Conservation (phyloP, 1,140 invertebrate species). For the Vanessa tameamea region DNA sequence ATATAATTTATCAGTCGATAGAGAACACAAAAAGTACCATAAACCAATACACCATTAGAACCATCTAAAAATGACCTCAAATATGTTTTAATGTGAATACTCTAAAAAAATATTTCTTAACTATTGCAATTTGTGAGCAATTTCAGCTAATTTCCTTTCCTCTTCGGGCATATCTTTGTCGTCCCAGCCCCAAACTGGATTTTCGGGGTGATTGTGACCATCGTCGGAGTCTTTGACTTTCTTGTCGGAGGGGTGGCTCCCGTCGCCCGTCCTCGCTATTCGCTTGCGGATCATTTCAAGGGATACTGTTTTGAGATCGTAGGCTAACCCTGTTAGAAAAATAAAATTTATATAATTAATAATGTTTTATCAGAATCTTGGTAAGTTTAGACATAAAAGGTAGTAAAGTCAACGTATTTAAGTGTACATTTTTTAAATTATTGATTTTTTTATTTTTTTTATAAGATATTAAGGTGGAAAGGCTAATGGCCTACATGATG, state of each 20-base stretch:
- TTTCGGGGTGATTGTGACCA: constrained; percentile 70
- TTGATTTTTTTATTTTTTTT: no score
- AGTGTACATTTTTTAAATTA: no score
- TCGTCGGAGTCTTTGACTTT: constrained; percentile 59
- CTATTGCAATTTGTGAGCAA: constrained; percentile 57
- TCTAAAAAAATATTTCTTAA: constrained; percentile 19
- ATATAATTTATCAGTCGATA: constrained; percentile 14
- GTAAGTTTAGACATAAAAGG: no score
- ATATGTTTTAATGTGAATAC: constrained; percentile 4
- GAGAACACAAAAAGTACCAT: constrained; percentile 1
- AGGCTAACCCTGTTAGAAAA: constrained; percentile 82
- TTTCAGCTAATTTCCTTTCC: constrained; percentile 68
- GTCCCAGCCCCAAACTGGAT: constrained; percentile 79
- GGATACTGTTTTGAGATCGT: constrained; percentile 88
- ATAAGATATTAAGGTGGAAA: no score
- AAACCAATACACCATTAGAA: background rate
- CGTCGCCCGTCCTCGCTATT: constrained; percentile 85
- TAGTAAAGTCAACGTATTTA: no score
- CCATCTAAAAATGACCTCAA: background rate
- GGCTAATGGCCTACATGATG: no score
- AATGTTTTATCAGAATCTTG: background rate
- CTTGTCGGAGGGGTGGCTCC: constrained; percentile 81
- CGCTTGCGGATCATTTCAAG: constrained; percentile 83
- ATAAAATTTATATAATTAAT: background rate
- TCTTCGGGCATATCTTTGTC: constrained; percentile 77